Percentiles rank a stretch among this genome's conserved stretches.
These are phyloP conservation scores for Drosophila simulans DNA, from an alignment of 1,140 invertebrate genomes.

Conservation along the genomic window DNA sequence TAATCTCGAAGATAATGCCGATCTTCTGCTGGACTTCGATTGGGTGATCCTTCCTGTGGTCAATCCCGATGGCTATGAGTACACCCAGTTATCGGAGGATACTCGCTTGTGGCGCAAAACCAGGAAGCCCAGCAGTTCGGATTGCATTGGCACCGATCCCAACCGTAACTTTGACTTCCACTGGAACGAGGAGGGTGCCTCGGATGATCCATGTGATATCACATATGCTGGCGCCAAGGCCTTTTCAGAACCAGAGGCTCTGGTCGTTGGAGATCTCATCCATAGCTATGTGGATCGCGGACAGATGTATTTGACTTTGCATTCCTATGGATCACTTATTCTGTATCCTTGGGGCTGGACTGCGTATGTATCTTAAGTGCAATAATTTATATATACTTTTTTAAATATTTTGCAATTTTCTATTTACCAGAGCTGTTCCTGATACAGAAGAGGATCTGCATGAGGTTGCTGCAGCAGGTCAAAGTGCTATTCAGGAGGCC, in stretches of 20 bases:
- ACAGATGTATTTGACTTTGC: constrained; percentile 89
- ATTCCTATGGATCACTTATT: constrained; percentile 88
- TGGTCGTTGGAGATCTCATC: constrained; percentile 85
- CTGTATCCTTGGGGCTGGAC: constrained; percentile 91
- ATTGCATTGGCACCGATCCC: constrained; percentile 87
- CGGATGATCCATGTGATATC: constrained; percentile 87
- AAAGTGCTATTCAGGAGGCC: constrained; percentile 84
- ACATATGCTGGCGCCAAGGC: constrained; percentile 88
- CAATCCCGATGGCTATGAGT: constrained; percentile 85
- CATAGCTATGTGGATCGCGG: constrained; percentile 85
- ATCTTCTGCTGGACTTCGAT: constrained; percentile 86
- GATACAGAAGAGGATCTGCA: constrained; percentile 81
- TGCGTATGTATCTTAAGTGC: constrained; percentile 35
- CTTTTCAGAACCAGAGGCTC: constrained; percentile 90
- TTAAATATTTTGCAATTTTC: no score
- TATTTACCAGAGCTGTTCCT: constrained; percentile 59
- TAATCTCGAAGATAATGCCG: constrained; percentile 82
- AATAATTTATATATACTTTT: no score
- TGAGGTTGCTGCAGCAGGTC: constrained; percentile 83
- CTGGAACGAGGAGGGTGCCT: constrained; percentile 88
- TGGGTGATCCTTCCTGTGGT: constrained; percentile 87
- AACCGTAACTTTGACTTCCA: constrained; percentile 89
- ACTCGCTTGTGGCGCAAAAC: constrained; percentile 86
- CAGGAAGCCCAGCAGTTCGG: constrained; percentile 53
- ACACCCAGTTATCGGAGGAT: constrained; percentile 68